Evolutionary conservation across 1,140 invertebrate genomes (phyloP).

Genomic region (Lethrus apterus): DNA sequence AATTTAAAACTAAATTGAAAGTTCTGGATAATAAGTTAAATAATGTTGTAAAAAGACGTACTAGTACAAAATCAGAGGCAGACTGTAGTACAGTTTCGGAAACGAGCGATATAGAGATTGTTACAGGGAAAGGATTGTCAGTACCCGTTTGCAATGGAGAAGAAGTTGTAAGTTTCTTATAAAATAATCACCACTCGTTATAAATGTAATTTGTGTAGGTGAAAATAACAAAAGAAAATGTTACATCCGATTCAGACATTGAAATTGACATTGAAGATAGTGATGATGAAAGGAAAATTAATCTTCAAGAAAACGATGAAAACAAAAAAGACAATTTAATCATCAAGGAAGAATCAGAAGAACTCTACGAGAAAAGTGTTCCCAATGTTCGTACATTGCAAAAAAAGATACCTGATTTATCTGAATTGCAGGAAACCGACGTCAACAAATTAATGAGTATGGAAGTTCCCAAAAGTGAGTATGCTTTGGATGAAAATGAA

Average conservation of each 20-base stretch:
- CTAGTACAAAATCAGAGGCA: slow-evolving; percentile 9
- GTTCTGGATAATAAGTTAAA: slow-evolving; percentile 7
- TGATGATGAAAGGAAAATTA: slow-evolving; percentile 28
- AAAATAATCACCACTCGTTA: too few species aligned
- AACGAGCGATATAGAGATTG: slow-evolving; percentile 31
- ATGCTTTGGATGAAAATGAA: slow-evolving; percentile 34
- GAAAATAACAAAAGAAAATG: slow-evolving; percentile 42
- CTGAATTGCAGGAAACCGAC: slow-evolving; percentile 34
- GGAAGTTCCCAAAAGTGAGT: slow-evolving; percentile 43
- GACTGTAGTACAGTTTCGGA: not conserved
- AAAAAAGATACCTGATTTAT: slow-evolving; percentile 13
- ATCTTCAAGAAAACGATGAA: slow-evolving; percentile 19
- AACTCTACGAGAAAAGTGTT: too few species aligned
- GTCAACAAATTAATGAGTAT: slow-evolving; percentile 29
- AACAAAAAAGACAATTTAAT: not conserved
- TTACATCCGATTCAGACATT: slow-evolving; percentile 47
- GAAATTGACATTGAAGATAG: slow-evolving; percentile 52
- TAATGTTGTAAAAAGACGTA: not conserved
- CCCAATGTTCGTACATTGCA: too few species aligned
- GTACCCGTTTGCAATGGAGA: slow-evolving; percentile 50
- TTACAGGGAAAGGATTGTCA: slow-evolving; percentile 45
- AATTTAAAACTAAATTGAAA: slow-evolving; percentile 23
- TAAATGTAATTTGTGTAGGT: slow-evolving; percentile 22
- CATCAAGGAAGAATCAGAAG: too few species aligned
- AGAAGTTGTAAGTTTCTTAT: slow-evolving; percentile 46